These are phyloP conservation scores for Microchrysa polita DNA, from an alignment of 2,888 invertebrate genomes.

Conservation along the genomic window DNA sequence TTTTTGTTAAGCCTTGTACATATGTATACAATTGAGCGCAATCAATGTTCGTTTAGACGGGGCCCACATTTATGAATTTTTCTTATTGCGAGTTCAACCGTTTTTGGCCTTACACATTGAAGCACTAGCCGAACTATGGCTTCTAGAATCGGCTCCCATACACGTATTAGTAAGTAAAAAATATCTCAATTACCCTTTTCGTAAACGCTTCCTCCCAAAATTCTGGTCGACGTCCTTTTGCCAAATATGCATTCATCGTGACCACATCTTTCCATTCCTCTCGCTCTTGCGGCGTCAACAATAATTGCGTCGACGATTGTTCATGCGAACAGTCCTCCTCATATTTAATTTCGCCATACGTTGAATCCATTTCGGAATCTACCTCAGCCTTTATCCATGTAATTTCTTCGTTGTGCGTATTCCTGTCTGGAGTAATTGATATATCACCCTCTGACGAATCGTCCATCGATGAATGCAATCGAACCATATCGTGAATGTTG, in stretches of 20 bases:
- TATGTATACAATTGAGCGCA: too few relatives aligned
- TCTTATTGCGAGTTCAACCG: too few relatives aligned
- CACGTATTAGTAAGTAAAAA: too few relatives aligned
- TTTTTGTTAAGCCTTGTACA: too few relatives aligned
- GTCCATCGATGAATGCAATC: conserved; percentile 18
- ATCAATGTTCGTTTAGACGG: too few relatives aligned
- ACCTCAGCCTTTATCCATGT: conserved; percentile 31
- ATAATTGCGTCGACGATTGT: conserved; percentile 27
- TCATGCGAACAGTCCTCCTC: conserved; percentile 45
- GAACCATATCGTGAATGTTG: conserved; percentile 3
- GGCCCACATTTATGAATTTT: too few relatives aligned
- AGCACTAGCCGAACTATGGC: too few relatives aligned
- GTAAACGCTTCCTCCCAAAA: conserved; percentile 95
- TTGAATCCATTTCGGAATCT: conserved; percentile 26
- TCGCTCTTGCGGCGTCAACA: conserved; percentile 56
- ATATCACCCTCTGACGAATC: conserved; percentile 18
- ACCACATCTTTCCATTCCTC: conserved; percentile 72
- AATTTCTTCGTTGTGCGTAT: conserved; percentile 17
- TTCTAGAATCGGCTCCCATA: too few relatives aligned
- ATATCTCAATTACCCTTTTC: conserved; percentile 68
- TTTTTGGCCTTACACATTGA: too few relatives aligned
- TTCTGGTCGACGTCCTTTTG: conserved; percentile 86
- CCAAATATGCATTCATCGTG: conserved; percentile 86
- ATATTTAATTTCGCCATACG: conserved; percentile 29
- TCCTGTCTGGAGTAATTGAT: background rate